Evolutionary conservation across 2,113 vertebrate genomes (phyloP).

Genomic region (Passer montanus): DNA sequence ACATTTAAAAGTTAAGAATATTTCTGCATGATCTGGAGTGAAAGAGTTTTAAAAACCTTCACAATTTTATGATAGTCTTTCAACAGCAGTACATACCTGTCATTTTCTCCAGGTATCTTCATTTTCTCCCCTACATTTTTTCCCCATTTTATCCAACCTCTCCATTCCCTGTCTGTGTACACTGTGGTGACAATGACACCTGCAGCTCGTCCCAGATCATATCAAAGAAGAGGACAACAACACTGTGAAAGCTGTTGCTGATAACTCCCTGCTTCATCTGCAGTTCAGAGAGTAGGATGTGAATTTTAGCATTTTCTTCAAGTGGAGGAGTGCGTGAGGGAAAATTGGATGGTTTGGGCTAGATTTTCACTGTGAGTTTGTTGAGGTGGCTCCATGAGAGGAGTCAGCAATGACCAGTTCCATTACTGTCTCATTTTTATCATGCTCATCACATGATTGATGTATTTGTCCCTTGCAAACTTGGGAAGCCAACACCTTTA

Average conservation of each 20-base stretch:
- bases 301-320: background rate
- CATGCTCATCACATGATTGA: background rate
- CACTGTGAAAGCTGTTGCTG: background rate
- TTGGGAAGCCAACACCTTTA: background rate
- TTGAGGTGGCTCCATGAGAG: background rate
- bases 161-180: rapidly evolving
- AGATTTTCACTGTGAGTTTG: background rate
- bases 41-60: background rate
- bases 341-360: background rate
- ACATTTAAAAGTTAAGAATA: background rate
- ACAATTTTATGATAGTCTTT: background rate
- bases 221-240: background rate
- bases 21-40: background rate
- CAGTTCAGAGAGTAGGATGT: background rate
- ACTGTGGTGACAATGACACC: background rate
- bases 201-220: background rate
- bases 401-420: background rate
- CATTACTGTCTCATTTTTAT: background rate
- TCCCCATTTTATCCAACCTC: background rate
- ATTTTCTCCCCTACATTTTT: background rate
- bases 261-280: background rate
- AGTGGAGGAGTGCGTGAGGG: rapidly evolving
- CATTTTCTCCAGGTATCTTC: background rate
- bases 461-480: background rate
- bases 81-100: background rate